phyloP scores from a whole-genome alignment of 1,140 invertebrate species.

The Mylabris phalerata region DNA sequence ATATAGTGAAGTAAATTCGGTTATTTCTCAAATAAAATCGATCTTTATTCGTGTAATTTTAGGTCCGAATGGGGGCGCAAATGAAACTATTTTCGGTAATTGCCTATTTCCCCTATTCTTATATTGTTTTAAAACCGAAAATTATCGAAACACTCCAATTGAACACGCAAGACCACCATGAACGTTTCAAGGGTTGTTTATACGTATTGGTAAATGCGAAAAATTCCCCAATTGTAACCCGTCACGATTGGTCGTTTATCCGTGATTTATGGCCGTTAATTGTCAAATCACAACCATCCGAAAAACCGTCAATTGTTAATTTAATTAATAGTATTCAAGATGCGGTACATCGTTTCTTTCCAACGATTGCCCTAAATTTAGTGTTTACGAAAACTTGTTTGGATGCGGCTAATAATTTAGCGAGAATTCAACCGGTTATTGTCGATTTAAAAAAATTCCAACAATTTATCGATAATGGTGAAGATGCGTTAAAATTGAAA shows the following conservation, averaged over 20 bases:
- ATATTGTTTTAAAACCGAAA: constrained; percentile 50
- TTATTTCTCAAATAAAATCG: constrained; percentile 8
- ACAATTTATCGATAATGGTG: constrained; percentile 42
- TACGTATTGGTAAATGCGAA: constrained; percentile 67
- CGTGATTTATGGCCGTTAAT: constrained; percentile 67
- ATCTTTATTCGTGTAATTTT: constrained; percentile 25
- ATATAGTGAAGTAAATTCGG: constrained; percentile 55
- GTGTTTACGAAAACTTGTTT: constrained; percentile 50
- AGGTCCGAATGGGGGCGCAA: constrained; percentile 61
- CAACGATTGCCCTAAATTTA: constrained; percentile 52
- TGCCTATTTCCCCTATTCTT: constrained; percentile 55
- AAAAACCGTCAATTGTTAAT: constrained; percentile 71
- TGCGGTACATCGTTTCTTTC: constrained; percentile 45
- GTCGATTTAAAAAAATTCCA: constrained; percentile 35
- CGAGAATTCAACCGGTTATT: constrained; percentile 34
- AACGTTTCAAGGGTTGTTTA: constrained; percentile 73
- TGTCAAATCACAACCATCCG: constrained; percentile 64
- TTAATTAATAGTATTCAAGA: constrained; percentile 60
- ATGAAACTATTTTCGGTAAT: constrained; percentile 45
- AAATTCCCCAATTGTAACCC: constrained; percentile 54
- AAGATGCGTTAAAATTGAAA: constrained; percentile 38
- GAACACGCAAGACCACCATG: constrained; percentile 56
- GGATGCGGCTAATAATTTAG: constrained; percentile 45
- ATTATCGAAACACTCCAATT: constrained; percentile 53
- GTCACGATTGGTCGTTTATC: constrained; percentile 70